Base-by-base conservation (phyloP, 1,140 invertebrate species). In the Drosophila repletoides region DNA sequence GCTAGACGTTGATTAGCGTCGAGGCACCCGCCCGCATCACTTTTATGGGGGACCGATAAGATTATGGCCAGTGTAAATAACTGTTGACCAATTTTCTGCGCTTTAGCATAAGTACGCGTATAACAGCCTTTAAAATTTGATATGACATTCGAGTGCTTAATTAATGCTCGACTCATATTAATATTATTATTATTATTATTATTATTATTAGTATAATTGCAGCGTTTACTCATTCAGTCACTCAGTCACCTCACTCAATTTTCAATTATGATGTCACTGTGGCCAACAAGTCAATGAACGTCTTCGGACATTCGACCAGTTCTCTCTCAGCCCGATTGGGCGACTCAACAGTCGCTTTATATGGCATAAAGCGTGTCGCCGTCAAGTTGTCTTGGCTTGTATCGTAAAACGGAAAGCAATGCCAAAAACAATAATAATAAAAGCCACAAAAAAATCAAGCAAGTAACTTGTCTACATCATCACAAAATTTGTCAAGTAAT, bases 261-360 rank as follows among this genome's bases (percentile, higher is more conserved):
- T 80, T 64, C 73, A 84, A 83, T 83, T 79, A 83, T 83, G 79
- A 83, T 83, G 79, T 83, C 79, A 83, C 79, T 79, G 38, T 43
- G 52, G 43, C 28, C 38, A 45, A 17, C 53, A 56, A 67, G 72
- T 83, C 79, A 83, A 79, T 79, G 79, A 83, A 84, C 79, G 79
- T 74, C 79, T 84, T 74, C 77, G 79, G 60, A 74, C 70, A 84
- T 74, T 70, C 21, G 22, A 49, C 66, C 48, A 66, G 74, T 79
- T 67, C 56, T 73, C n/a, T n/a, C n/a, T n/a, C n/a, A n/a, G 64
- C 61, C 41, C 45, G 33, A 59, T 55, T 61, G 34, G 33, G 49
- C 38, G 43, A 43, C 14, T 66, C 43, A n/a, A 48, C 70, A 31
- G 5, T 19, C 38, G 15, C 5, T 14, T 3, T 72, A 76, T 73